Base-by-base conservation (phyloP, 2,797 vertebrate genomes). In the Zenarchopterus dispar region DNA sequence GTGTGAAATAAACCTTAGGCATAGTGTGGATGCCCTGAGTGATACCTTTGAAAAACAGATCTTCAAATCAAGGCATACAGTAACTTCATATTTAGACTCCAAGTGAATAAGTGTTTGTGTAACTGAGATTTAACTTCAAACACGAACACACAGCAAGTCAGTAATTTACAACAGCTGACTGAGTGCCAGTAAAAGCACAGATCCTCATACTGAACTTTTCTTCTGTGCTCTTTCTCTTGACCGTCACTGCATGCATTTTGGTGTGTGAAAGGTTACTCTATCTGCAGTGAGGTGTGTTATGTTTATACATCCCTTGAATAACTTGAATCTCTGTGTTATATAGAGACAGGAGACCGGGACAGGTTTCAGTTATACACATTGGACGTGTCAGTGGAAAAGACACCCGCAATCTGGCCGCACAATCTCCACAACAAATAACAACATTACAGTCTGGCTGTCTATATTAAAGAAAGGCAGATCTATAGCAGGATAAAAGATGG, bases 211-310 rank as follows among this genome's bases (percentile, higher is more conserved):
- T 56, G 24, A 68, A 41, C 45, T 42, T 51, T 42, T 77, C 33
- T 49, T 62, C 31, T 58, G 66, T 8, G 16, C 28, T 75, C 69
- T 51, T 70, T 62, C 41, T 66, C 68, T 39, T 21, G 47, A 71
- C 62, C 24, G 1, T 62, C 50, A 42, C 24, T 74, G 45, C 23
- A n/a, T 46, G 24, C 22, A 17, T 23, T 65, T 62, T 53, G 21
- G 52, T 77, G 63, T 63, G 60, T 72, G 68, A 81, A 83, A 80
- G 90, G 82, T 87, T 88, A 92, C 82, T 88, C 85, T 75, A 55
- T 86, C 69, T 75, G 56, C 89, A 90, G 77, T 33, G 82, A 91
- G 79, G 84, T 84, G 80, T 90, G 85, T 49, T 84, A 70, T 91
- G 84, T 92, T 92, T 91, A 86, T 70, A 50, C 78, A 71, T 87